A percentile compares a stretch with the other conserved stretches of the same genome.
phyloP scores from a whole-genome alignment of 2,888 invertebrate genomes.

The Heteropelma amictum region DNA sequence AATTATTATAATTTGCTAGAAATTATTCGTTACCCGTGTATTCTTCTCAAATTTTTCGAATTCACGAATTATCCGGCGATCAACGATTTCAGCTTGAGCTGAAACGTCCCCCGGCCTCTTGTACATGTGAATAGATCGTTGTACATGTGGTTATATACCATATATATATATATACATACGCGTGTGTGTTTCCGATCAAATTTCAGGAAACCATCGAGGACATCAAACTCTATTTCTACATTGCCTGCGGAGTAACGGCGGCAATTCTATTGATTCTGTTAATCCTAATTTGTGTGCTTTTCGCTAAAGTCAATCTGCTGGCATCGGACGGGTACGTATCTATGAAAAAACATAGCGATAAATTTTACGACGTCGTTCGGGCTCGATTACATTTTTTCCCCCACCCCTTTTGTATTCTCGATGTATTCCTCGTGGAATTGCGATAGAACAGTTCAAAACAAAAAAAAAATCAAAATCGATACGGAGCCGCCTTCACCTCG shows the following conservation, averaged over 20 bases:
- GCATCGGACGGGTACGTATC: constrained; percentile 68
- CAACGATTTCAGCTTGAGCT: no score
- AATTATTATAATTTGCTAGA: no score
- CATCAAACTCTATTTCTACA: constrained; percentile 68
- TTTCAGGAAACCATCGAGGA: constrained; percentile 67
- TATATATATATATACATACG: background rate
- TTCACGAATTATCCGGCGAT: no score
- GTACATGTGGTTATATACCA: background rate
- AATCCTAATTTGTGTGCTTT: constrained; percentile 66
- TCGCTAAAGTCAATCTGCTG: constrained; percentile 68
- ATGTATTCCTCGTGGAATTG: no score
- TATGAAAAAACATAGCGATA: background rate
- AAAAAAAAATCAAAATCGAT: no score
- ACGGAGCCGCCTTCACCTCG: no score
- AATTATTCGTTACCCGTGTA: no score
- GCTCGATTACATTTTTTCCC: background rate
- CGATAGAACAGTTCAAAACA: no score
- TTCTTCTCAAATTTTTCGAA: no score
- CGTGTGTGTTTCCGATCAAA: no score
- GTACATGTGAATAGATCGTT: background rate
- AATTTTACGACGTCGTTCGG: background rate
- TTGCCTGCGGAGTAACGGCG: constrained; percentile 66
- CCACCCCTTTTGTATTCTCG: background rate
- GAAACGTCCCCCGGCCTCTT: no score
- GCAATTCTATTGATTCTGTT: constrained; percentile 66